Percentiles rank a stretch among this genome's conserved stretches.
Evolutionary conservation across 2,888 invertebrate genomes (phyloP).

Genomic region (Cephus pygmeus): DNA sequence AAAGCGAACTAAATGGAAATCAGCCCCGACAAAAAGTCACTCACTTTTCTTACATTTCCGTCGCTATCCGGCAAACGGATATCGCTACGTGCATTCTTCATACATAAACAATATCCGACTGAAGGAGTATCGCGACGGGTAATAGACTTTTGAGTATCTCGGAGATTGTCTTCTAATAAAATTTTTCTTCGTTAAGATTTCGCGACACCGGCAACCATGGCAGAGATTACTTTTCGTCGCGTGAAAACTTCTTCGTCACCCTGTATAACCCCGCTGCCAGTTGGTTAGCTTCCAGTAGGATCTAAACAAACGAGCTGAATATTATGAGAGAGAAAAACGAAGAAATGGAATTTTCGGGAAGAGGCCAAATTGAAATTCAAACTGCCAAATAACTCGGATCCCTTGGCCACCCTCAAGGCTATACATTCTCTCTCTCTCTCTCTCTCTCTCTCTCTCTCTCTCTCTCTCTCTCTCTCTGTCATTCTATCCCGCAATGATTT

Average conservation of each 20-base stretch:
- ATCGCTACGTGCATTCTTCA: not conserved
- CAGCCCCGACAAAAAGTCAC: not conserved
- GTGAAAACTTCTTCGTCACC: not conserved
- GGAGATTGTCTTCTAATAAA: not conserved
- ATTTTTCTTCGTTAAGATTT: not conserved
- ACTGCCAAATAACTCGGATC: slow-evolving; percentile 20
- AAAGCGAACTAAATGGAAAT: not conserved
- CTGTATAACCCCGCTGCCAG: not conserved
- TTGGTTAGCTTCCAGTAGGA: not conserved
- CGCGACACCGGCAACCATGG: not conserved
- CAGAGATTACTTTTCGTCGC: not conserved
- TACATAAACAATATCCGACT: not conserved
- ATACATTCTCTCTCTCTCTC: too few species aligned
- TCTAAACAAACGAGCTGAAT: not conserved
- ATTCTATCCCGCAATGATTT: not conserved
- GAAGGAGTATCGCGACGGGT: not conserved
- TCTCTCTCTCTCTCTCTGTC: not conserved
- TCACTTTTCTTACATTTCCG: not conserved
- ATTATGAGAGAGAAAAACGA: not conserved
- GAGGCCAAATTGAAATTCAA: slow-evolving; percentile 22
- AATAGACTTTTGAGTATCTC: not conserved
- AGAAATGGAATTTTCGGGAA: slow-evolving; percentile 6
- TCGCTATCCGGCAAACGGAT: not conserved
- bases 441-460: too few species aligned
- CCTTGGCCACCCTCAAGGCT: slow-evolving; percentile 8